phyloP scores from a whole-genome alignment of 2,888 invertebrate genomes.

The Thymelicus lineola region DNA sequence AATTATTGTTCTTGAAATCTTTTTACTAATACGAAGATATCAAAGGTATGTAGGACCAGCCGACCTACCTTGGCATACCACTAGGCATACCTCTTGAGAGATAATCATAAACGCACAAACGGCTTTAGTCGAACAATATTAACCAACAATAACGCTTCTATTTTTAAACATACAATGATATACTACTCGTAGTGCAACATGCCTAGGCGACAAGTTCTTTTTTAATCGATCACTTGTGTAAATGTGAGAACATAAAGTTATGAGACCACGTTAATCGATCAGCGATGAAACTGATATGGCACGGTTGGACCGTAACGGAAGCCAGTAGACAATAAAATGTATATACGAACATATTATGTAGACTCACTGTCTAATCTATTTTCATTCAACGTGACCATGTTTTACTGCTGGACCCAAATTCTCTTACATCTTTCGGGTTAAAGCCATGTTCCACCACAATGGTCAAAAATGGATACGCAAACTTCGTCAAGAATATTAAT shows the following conservation, averaged over 20 bases:
- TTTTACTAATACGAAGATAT: no score
- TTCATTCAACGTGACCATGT: not conserved
- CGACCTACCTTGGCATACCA: no score
- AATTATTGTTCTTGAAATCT: no score
- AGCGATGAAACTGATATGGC: constrained; percentile 26
- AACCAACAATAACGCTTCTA: constrained; percentile 9
- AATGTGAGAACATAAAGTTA: constrained; percentile 20
- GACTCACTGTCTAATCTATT: not conserved
- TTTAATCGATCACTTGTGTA: constrained; percentile 27
- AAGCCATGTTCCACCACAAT: no score
- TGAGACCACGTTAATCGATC: constrained; percentile 21
- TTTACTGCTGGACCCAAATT: no score
- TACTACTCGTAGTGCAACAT: constrained; percentile 15
- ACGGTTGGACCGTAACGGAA: constrained; percentile 8
- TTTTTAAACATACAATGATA: constrained; percentile 23
- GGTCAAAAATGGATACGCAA: no score
- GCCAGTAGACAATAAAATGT: not conserved
- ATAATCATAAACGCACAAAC: not conserved
- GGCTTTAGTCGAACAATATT: not conserved
- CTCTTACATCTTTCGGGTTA: no score
- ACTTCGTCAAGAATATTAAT: no score
- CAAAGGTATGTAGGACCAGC: no score
- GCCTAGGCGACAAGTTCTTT: constrained; percentile 17
- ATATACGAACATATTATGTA: not conserved
- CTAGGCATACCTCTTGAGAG: not conserved